Percentiles rank a stretch among this genome's conserved stretches.
These are phyloP conservation scores for Polyodon spathula DNA, from an alignment of 2,113 vertebrate species.

Conservation along the genomic window DNA sequence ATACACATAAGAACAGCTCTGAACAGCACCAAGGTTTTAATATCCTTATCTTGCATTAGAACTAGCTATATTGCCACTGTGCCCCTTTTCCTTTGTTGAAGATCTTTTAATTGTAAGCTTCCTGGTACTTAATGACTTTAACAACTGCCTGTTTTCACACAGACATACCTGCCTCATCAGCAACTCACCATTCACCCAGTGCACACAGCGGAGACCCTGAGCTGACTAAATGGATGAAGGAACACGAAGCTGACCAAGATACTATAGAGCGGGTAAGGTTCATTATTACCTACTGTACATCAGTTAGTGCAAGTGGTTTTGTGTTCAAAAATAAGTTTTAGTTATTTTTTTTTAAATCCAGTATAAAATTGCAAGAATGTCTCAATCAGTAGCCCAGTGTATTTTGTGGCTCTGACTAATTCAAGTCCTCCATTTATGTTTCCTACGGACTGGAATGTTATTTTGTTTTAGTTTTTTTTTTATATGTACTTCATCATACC, in stretches of 20 bases:
- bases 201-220: slow-evolving; percentile 53
- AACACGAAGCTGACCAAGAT: slow-evolving; percentile 75
- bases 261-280: slow-evolving; percentile 72
- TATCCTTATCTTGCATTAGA: too few relatives aligned
- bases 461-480: background rate
- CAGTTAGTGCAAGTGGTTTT: background rate
- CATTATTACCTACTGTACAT: background rate
- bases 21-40: too few relatives aligned
- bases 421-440: background rate
- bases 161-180: slow-evolving; percentile 58
- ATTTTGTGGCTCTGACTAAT: background rate
- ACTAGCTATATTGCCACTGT: too few relatives aligned
- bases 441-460: background rate
- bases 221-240: slow-evolving; percentile 72
- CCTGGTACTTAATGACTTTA: background rate
- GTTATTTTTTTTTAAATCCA: background rate
- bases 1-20: background rate
- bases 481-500: background rate
- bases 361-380: background rate
- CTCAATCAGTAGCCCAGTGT: background rate
- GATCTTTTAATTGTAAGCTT: background rate
- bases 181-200: slow-evolving; percentile 32
- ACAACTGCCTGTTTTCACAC: slow-evolving; percentile 14
- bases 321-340: background rate
- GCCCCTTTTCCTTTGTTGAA: too few relatives aligned